Conservation (phyloP, 2,797 vertebrate species). For the Gymnopithys bicolor region DNA sequence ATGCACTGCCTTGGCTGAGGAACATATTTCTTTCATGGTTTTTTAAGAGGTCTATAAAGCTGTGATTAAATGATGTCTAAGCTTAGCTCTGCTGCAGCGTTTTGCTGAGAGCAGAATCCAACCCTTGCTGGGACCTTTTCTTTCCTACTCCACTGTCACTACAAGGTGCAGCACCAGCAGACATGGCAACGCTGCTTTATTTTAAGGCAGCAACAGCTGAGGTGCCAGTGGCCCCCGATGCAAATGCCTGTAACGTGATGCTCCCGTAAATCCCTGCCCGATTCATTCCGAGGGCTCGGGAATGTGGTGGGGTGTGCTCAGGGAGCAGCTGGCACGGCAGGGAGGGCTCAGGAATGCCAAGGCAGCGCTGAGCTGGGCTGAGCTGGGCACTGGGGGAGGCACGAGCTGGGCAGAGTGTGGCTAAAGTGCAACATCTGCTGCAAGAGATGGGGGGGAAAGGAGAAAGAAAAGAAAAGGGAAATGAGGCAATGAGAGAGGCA, state of each 20-base stretch:
- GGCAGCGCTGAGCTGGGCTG: not conserved
- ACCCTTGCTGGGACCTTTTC: constrained; percentile 16
- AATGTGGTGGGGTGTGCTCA: not conserved
- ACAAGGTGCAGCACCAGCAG: not conserved
- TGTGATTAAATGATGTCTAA: constrained; percentile 46
- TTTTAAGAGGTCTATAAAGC: constrained; percentile 51
- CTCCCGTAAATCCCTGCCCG: not conserved
- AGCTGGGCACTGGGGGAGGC: not conserved
- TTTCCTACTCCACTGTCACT: not conserved
- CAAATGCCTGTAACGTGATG: constrained; percentile 28
- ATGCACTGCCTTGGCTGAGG: not conserved
- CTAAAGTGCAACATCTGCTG: not conserved
- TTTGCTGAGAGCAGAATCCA: constrained; percentile 28
- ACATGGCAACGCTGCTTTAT: constrained; percentile 47
- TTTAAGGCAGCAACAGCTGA: constrained; percentile 53
- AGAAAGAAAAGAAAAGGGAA: not conserved
- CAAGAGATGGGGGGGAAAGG: not conserved
- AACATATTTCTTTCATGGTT: constrained; percentile 28
- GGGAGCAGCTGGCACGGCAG: not conserved
- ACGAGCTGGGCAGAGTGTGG: not conserved
- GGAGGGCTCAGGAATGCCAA: not conserved
- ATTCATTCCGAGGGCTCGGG: not conserved
- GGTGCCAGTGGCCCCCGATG: not conserved
- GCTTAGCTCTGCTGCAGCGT: constrained; percentile 17
- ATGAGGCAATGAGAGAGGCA: not conserved